Conservation (phyloP, 2,797 vertebrate genomes). For the Meda fulgida region DNA sequence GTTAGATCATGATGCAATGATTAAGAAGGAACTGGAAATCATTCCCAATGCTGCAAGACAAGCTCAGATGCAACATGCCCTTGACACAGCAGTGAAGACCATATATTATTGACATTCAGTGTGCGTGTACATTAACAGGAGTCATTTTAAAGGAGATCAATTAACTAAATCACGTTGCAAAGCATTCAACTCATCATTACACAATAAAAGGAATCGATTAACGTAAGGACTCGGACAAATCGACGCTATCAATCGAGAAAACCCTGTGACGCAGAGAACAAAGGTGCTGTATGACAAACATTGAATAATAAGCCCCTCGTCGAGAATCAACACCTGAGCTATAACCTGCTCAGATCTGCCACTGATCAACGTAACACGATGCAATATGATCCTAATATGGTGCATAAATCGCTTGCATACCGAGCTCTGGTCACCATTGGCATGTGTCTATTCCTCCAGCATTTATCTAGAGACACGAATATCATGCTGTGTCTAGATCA, state of each 20-base stretch:
- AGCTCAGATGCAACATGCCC: conserved; percentile 40
- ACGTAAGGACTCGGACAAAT: neutral
- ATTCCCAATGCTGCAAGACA: conserved; percentile 20
- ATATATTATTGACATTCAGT: conserved; percentile 52
- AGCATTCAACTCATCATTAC: conserved; percentile 6
- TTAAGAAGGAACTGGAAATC: conserved; percentile 16
- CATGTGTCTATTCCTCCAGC: conserved; percentile 27
- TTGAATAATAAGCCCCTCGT: conserved; percentile 24
- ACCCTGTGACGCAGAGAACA: conserved; percentile 62
- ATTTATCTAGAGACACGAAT: neutral
- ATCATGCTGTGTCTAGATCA: neutral
- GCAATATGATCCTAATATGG: neutral
- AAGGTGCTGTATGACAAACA: conserved; percentile 47
- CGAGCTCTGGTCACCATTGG: neutral
- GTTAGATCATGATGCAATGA: conserved; percentile 20
- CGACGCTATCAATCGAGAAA: conserved; percentile 8
- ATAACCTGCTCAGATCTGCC: neutral
- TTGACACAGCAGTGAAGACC: conserved; percentile 26
- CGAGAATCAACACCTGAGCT: neutral
- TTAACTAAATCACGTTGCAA: neutral
- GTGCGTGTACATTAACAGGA: conserved; percentile 35
- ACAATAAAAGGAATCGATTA: neutral
- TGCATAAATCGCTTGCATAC: neutral
- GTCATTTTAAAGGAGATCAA: conserved; percentile 1
- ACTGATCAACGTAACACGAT: neutral